Base-by-base conservation (phyloP, 2,797 vertebrate genomes). In the Acanthis flammea region DNA sequence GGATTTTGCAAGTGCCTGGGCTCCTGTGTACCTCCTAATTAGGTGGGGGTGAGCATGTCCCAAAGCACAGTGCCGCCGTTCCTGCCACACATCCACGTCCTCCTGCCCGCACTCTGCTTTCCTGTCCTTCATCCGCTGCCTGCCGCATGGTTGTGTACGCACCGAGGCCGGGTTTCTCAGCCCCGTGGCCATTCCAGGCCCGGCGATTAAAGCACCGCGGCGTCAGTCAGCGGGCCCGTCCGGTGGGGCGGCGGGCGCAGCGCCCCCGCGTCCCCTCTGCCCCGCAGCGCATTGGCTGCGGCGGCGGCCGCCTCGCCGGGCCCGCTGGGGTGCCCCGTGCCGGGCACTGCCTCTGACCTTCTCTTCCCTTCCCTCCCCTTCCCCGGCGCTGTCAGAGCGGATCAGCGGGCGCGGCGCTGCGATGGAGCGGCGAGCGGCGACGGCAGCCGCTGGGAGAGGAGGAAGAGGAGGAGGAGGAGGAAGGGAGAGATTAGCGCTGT, bases 401-500 rank as follows among this genome's bases (percentile, higher is more conserved):
- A 75, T 87, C 85, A 41, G 45, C 88, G 45, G 72, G 94, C 54
- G 87, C 77, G 14, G 91, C 90, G 61, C 89, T 58, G 94, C 95
- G 19, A 93, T 88, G 88, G 95, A 90, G 84, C 65, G 57, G 37
- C 61, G 57, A 85, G 86, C 65, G 54, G 86, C 42, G 16, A 2
- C 33, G 27, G 63, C 88, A 45, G 71, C 58, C 75, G 76, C 89
- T 71, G 6, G 82, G 55, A 53, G 76, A 92, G 93, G 77, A 88
- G 85, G 76, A 73, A 58, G 61, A 72, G 53, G 80, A 86, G 76
- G 76, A 67, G 91, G 89, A 42, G 91, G 88, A 77, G 73, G 85
- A 88, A 92, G 77, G 90, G 89, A 76, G 94, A 81, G 96, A 88
- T 88, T 81, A 87, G 80, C 30, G 74, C 90, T 6, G 95, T 61